Conservation (phyloP, 2,888 invertebrate genomes). For the Tridacna crocea region DNA sequence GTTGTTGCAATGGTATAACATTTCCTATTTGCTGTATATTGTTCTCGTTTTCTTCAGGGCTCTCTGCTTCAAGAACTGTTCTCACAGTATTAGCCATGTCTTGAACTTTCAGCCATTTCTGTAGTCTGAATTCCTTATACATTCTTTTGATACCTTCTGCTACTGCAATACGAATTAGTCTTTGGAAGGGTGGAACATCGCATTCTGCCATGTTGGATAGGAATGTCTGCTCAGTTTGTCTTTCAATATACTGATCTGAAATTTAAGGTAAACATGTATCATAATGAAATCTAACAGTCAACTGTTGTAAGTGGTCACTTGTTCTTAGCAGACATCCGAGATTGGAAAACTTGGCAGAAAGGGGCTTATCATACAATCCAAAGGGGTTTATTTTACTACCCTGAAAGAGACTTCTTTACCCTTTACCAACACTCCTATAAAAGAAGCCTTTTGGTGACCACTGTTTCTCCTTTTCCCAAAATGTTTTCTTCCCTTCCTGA, state of each 20-base stretch:
- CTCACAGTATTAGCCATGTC: constrained; percentile 58
- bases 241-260: constrained; percentile 59
- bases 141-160: constrained; percentile 61
- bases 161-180: constrained; percentile 54
- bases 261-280: constrained; percentile 10
- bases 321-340: no score
- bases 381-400: no score
- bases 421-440: no score
- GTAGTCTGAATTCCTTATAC: constrained; percentile 61
- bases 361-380: no score
- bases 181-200: constrained; percentile 46
- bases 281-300: not conserved
- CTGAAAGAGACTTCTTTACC: no score
- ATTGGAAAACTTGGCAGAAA: no score
- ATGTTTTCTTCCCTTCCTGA: no score
- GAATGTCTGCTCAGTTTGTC: constrained; percentile 49
- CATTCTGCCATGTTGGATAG: constrained; percentile 45
- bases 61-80: constrained; percentile 27
- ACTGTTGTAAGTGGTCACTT: not conserved
- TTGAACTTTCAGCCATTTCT: constrained; percentile 55
- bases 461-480: no score
- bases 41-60: not conserved
- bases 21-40: not conserved
- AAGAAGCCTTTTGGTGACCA: no score
- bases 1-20: not conserved